Evolutionary conservation across 2,888 invertebrate species (phyloP).

Genomic region (Acronicta alni): DNA sequence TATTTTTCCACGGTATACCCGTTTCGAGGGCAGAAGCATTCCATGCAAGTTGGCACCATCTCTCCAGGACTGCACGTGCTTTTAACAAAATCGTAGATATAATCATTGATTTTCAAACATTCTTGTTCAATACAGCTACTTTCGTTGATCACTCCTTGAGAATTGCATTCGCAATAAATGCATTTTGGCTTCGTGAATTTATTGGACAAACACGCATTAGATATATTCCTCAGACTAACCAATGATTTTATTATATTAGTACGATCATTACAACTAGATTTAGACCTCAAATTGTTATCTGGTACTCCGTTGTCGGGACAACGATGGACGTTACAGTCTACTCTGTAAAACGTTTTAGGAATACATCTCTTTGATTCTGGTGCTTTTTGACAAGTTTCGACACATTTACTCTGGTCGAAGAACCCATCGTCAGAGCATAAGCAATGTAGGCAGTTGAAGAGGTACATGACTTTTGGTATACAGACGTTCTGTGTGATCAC

Average conservation of each 20-base stretch:
- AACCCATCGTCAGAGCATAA: slow-evolving; percentile 75
- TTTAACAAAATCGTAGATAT: slow-evolving; percentile 59
- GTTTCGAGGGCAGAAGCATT: slow-evolving; percentile 76
- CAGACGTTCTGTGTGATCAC: slow-evolving; percentile 68
- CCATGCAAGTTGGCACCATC: slow-evolving; percentile 74
- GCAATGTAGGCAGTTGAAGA: slow-evolving; percentile 79
- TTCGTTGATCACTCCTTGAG: slow-evolving; percentile 69
- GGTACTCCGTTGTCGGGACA: slow-evolving; percentile 72
- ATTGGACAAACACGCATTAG: slow-evolving; percentile 65
- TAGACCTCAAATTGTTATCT: slow-evolving; percentile 68
- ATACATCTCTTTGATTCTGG: slow-evolving; percentile 64
- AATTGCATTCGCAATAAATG: slow-evolving; percentile 76
- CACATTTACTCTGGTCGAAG: slow-evolving; percentile 74
- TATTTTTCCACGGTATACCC: slow-evolving; percentile 67
- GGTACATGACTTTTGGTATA: slow-evolving; percentile 80
- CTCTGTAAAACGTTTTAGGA: slow-evolving; percentile 72
- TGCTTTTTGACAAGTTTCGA: slow-evolving; percentile 70
- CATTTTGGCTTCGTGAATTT: slow-evolving; percentile 75
- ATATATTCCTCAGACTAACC: slow-evolving; percentile 54
- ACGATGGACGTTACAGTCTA: slow-evolving; percentile 74
- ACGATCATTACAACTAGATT: slow-evolving; percentile 57
- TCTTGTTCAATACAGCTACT: slow-evolving; percentile 73
- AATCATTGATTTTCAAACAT: slow-evolving; percentile 66
- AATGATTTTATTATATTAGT: slow-evolving; percentile 49
- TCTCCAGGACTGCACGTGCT: slow-evolving; percentile 73